Conservation (phyloP, 2,113 vertebrate genomes). For the Etheostoma cragini region DNA sequence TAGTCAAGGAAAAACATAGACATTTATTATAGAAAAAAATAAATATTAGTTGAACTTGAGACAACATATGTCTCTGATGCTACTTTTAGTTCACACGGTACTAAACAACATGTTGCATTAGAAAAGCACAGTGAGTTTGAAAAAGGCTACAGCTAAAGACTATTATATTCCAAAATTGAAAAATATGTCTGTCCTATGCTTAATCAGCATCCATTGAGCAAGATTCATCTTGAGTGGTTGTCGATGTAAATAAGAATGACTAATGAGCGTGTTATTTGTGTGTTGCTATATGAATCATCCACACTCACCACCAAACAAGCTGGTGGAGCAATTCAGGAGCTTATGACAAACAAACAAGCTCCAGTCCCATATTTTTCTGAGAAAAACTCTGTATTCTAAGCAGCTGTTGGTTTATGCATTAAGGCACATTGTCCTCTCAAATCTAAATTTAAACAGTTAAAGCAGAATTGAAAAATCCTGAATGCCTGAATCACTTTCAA, state of each 20-base stretch:
- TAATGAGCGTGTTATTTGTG: constrained; percentile 41
- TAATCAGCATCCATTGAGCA: neutral
- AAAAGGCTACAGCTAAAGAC: neutral
- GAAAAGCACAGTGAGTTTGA: neutral
- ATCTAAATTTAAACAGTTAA: neutral
- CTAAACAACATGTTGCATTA: neutral
- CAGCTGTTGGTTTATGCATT: constrained; percentile 22
- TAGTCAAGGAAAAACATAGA: neutral
- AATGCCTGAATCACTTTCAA: neutral
- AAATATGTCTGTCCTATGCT: neutral
- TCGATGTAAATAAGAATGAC: constrained; percentile 43
- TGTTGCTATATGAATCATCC: constrained; percentile 32
- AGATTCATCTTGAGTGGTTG: constrained; percentile 24
- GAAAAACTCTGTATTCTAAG: neutral
- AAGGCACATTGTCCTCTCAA: neutral
- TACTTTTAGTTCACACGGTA: neutral
- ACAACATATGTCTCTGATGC: neutral
- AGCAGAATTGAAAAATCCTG: neutral
- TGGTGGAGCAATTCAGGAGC: too few relatives aligned
- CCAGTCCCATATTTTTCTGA: constrained; percentile 17
- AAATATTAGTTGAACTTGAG: neutral
- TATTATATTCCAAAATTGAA: neutral
- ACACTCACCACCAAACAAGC: neutral
- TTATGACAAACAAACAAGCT: too few relatives aligned
- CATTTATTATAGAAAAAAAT: neutral